Evolutionary conservation across 2,113 vertebrate genomes (phyloP).

Genomic region (Kobus ellipsiprymnus): DNA sequence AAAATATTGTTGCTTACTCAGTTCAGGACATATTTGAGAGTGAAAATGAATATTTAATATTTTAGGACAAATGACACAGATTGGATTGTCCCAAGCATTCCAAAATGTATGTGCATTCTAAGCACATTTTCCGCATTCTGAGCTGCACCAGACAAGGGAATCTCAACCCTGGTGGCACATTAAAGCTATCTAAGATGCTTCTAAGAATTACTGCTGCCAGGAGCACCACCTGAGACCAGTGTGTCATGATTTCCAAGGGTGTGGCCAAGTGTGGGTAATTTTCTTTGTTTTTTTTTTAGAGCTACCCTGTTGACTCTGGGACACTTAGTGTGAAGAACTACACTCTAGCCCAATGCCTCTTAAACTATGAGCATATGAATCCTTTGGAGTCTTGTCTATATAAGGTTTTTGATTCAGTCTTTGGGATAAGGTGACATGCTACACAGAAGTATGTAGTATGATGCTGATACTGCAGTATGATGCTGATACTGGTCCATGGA

Average conservation of each 20-base stretch:
- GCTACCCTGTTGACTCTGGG: background rate
- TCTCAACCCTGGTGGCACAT: background rate
- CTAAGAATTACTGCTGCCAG: background rate
- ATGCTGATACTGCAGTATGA: background rate
- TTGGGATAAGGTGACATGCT: background rate
- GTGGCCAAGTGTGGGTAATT: background rate
- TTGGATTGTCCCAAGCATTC: background rate
- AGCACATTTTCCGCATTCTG: background rate
- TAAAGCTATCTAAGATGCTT: background rate
- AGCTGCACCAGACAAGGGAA: background rate
- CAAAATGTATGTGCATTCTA: background rate
- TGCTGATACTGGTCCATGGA: background rate
- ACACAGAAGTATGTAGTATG: background rate
- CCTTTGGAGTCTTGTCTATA: background rate
- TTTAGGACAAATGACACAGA: background rate
- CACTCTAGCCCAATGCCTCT: background rate
- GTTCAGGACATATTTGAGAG: background rate
- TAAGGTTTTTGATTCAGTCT: background rate
- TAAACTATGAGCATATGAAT: background rate
- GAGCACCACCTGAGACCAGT: fast-evolving
- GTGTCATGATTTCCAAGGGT: background rate
- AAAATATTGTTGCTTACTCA: background rate
- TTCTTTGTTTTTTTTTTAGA: background rate
- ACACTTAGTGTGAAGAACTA: background rate
- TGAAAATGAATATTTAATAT: background rate